Conservation (phyloP, 2,888 invertebrate genomes). For the Cryptus armator region DNA sequence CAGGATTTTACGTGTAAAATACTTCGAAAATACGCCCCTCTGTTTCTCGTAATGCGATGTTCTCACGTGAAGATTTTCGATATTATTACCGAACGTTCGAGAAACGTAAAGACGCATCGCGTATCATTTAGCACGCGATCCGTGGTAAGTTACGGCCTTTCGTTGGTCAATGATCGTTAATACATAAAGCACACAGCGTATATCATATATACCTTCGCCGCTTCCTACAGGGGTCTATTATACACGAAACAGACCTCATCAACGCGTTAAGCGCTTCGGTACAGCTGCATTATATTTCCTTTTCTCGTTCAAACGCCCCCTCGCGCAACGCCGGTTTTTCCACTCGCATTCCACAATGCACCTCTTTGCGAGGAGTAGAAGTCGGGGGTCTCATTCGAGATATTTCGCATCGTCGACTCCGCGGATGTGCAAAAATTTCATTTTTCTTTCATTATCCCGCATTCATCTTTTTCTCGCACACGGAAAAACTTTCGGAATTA, state of each 20-base stretch:
- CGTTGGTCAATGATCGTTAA: neutral
- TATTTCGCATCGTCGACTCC: constrained; percentile 26
- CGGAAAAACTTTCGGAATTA: neutral
- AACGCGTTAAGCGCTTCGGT: constrained; percentile 67
- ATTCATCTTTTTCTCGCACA: neutral
- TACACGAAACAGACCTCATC: constrained; percentile 50
- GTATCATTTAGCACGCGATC: too few species aligned
- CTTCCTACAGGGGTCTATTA: neutral
- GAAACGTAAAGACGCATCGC: too few species aligned
- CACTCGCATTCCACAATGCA: constrained; percentile 25
- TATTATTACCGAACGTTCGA: too few species aligned
- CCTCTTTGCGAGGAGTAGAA: neutral
- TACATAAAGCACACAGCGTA: neutral
- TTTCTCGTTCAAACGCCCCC: constrained; percentile 66
- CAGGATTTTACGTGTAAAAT: neutral
- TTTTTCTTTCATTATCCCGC: neutral
- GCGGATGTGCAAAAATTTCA: neutral
- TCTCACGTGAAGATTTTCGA: too few species aligned
- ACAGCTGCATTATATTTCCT: constrained; percentile 70
- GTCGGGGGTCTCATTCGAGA: neutral
- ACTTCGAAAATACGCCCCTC: neutral
- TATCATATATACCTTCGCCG: neutral
- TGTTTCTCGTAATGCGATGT: neutral
- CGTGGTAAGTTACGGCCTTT: too few species aligned
- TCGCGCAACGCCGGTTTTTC: constrained; percentile 60